Evolutionary conservation across 1,140 invertebrate species (phyloP), one percentile per base, ranked within the genome.

Genomic region (Drosophila suzukii): DNA sequence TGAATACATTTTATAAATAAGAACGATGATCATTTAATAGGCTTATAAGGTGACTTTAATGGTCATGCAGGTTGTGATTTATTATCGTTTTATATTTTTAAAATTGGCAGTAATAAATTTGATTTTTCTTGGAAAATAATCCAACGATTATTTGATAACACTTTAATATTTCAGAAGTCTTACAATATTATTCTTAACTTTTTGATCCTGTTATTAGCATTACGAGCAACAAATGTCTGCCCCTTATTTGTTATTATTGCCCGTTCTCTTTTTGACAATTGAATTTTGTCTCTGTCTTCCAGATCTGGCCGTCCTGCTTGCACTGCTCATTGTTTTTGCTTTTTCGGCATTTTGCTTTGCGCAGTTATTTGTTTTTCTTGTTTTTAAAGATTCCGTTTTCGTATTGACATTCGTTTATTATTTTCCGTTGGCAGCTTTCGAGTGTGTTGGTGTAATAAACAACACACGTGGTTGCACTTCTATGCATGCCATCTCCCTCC

Each of bases 291-390:
- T 10, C 39, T 55, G 12, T 15, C 49, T 24, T 6, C 15, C 63
- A 6, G 15, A 27, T 57, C 41, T 27, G 36, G 8, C 20, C 20
- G 8, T 41, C 63, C 13, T 20, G n/a, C 63, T 71, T 43, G 34
- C 63, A 34, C 36, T 49, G 27, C 34, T 8, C 50, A 36, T 67
- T 76, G 73, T 76, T 76, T 73, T 74, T 74, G 57, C n/a, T 55
- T 83, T 89, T 89, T 89, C 66, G 81, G 73, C 74, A 78, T 89
- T 89, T 55, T 50, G 73, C 74, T 89, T 89, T 89, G 84, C 68
- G 50, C 84, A 77, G 73, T 81, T 89, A 81, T 89, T 89, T 89
- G 84, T 89, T 89, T 89, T 89, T 89, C 84, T 89, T 89, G 80
- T 89, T 89, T 88, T 89, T 55, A 70, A 81, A 75, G 73, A 89